Base-by-base conservation (phyloP, 2,113 vertebrate genomes). In the Amazona vittata region DNA sequence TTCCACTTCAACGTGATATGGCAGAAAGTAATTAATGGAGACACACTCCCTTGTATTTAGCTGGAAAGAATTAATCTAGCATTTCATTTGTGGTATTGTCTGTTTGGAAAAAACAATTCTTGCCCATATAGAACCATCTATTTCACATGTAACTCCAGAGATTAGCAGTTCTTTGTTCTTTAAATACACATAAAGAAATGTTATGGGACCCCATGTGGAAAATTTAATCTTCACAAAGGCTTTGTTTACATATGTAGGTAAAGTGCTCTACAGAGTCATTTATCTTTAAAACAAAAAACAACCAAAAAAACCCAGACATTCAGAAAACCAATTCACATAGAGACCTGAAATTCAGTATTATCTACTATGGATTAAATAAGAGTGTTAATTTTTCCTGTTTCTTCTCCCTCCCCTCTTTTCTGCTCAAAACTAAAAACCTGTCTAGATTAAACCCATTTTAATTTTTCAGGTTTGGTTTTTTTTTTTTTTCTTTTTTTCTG, bases 21-120 rank as follows among this genome's bases (percentile, higher is more conserved):
- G 81, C 68, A 90, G 89, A 92, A 90, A 86, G 71, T 64, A 89
- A 95, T 88, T 95, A 90, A 69, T 55, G 70, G 86, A 94, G 81
- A 93, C 50, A 60, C 28, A 28, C 33, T 85, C 57, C 74, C 65
- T 82, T 47, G 60, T 29, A 84, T 15, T 37, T 1, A 64, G 76
- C 47, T 84, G 52, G 69, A 24, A 91, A 82, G 79, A 87, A 93
- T 82, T 89, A 9, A 93, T 57, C 69, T 18, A 57, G 52, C 79
- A 73, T 62, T 86, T 96, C 77, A 33, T 79, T 43, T 79, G 65
- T 52, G 62, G 15, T 15, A 49, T 24, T 81, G 53, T 93, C 88
- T 88, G 15, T 8, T 71, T 60, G 83, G 63, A 90, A 83, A 86
- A 86, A 89, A 68, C 33, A 78, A 3, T 20, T 92, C 62, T 83